Conservation (phyloP, 2,113 vertebrate genomes). For the Stictonetta naevosa region DNA sequence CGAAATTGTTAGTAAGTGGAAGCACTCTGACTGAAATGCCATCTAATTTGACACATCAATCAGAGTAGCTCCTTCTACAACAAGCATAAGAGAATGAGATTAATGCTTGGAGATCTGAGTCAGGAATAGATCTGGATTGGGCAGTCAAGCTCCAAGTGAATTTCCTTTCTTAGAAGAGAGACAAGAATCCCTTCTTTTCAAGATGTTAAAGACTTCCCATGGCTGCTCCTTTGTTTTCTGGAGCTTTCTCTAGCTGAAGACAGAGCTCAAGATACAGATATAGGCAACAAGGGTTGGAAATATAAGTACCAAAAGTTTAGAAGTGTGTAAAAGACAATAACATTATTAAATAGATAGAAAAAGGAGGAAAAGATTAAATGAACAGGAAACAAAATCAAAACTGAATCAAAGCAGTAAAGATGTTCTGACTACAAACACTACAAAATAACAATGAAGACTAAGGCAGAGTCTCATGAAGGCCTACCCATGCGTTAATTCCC, state of each 20-base stretch:
- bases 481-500: neutral
- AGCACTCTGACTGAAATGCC: neutral
- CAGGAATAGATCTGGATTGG: neutral
- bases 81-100: neutral
- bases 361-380: neutral
- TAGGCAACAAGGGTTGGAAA: neutral
- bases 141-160: neutral
- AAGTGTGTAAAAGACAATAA: neutral
- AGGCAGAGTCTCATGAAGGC: neutral
- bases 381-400: neutral
- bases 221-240: neutral
- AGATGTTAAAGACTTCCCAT: neutral
- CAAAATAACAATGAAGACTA: neutral
- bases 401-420: neutral
- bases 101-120: fast-evolving
- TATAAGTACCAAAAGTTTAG: neutral
- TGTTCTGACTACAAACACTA: neutral
- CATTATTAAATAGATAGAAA: neutral
- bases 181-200: neutral
- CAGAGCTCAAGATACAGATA: neutral
- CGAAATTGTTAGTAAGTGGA: neutral
- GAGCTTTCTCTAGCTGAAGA: neutral
- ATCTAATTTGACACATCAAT: neutral
- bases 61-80: neutral
- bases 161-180: neutral